Evolutionary conservation across 1,140 invertebrate species (phyloP).

Genomic region (Papilio dardanus): DNA sequence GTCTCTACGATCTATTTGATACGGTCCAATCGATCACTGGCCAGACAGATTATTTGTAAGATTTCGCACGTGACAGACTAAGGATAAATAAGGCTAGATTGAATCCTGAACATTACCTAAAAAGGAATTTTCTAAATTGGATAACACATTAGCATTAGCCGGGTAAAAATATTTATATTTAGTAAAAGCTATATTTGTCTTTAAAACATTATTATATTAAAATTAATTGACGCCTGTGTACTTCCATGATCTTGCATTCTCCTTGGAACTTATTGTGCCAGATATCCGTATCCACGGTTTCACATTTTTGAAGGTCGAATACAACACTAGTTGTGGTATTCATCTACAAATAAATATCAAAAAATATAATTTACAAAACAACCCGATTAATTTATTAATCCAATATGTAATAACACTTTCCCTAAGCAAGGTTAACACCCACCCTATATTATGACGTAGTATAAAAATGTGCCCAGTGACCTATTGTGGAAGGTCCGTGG

Average conservation of each 20-base stretch:
- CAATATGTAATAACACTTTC: constrained; percentile 14
- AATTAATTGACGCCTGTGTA: neutral
- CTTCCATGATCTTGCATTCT: neutral
- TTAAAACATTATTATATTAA: too few species aligned
- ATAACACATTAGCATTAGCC: too few species aligned
- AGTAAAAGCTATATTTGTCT: neutral
- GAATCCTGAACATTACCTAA: neutral
- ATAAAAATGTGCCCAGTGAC: constrained; percentile 38
- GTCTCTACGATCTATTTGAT: constrained; percentile 17
- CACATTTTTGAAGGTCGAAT: neutral
- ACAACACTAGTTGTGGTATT: neutral
- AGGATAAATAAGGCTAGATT: neutral
- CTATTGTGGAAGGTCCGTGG: constrained; percentile 45
- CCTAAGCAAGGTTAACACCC: constrained; percentile 1
- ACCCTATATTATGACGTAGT: neutral
- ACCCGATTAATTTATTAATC: neutral
- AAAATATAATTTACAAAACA: neutral
- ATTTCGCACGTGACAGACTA: neutral
- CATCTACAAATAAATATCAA: too few species aligned
- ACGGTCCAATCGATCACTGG: constrained; percentile 16
- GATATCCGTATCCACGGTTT: neutral
- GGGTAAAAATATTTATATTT: neutral
- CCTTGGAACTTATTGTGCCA: neutral
- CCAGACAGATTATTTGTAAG: constrained; percentile 8
- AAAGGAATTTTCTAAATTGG: too few species aligned